Evolutionary conservation across 2,113 vertebrate genomes (phyloP), one percentile per base, ranked within the genome.

Genomic region (Mesitornis unicolor): DNA sequence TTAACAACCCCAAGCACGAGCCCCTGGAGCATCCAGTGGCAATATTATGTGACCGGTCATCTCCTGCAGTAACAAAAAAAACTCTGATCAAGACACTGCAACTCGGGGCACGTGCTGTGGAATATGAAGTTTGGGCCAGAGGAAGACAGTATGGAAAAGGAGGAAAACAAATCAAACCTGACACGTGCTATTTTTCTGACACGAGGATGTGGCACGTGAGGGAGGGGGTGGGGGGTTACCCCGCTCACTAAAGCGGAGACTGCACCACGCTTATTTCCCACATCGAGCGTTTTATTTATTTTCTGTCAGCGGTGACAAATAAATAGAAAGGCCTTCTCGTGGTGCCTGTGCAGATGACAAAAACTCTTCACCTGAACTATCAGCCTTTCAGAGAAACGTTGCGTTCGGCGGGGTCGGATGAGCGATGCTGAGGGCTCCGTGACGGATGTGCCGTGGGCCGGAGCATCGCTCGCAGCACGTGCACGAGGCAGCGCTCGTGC

Each of bases 11-110:
- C 51, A 91, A 73, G 77, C 94, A 96, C 86, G 94, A 98, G 67
- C 88, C 91, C 94, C 94, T 40, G 50, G 79, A 96, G 84, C 81
- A 97, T 83, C 94, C 68, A 78, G 89, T 85, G 94, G 68, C 91
- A 97, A 94, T 97, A 97, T 97, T 97, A 96, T 90, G 93, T 84
- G 95, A 96, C 54, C 65, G 73, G 45, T 73, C 75, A 61, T 45
- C 92, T 93, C 75, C 65, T 59, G 77, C 47, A 94, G 38, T 54
- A 88, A 97, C 47, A 87, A 60, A 81, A 60, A 81, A 95, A 90
- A 12, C 18, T 43, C 83, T 74, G 85, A 88, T 28, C 59, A 93
- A 93, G 75, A 80, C 24, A 69, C 50, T 87, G 80, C 67, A 74
- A 94, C 51, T 28, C 16, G 5, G 82, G 60, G 31, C 73, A 50